A percentile compares a stretch with the other conserved stretches of the same genome.
These are phyloP conservation scores for Mastacembelus armatus DNA, from an alignment of 2,797 vertebrate species.

Conservation along the genomic window DNA sequence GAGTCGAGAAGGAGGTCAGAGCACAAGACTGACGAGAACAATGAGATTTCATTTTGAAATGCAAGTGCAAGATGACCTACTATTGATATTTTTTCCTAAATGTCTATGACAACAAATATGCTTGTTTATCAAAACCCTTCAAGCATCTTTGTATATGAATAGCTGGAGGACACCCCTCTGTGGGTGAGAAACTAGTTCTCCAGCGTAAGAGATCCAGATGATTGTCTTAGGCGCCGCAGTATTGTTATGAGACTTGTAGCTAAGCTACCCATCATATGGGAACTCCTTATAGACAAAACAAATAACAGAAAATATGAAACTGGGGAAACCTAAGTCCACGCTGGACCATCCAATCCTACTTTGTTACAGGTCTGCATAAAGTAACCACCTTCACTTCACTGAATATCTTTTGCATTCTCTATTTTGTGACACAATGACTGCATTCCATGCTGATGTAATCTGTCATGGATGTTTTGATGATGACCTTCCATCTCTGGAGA, in stretches of 20 bases:
- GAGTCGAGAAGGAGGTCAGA: conserved; percentile 76
- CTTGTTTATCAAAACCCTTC: conserved; percentile 89
- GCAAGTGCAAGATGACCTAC: conserved; percentile 85
- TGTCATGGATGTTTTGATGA: conserved; percentile 37
- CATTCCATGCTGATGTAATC: conserved; percentile 38
- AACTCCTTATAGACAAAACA: conserved; percentile 76
- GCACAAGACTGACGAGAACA: conserved; percentile 83
- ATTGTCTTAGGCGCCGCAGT: conserved; percentile 94
- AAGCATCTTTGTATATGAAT: conserved; percentile 86
- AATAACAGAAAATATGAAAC: conserved; percentile 62
- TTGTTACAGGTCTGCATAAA: conserved; percentile 20
- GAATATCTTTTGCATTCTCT: conserved; percentile 21
- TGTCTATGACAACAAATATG: conserved; percentile 84
- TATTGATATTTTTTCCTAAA: conserved; percentile 84
- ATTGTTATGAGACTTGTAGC: conserved; percentile 87
- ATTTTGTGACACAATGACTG: conserved; percentile 26
- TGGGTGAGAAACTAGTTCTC: conserved; percentile 84
- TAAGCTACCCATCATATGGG: conserved; percentile 89
- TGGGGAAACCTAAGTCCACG: conserved; percentile 54
- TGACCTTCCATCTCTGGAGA: conserved; percentile 31
- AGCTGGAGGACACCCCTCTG: conserved; percentile 87
- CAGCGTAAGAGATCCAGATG: conserved; percentile 86
- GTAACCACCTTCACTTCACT: conserved; percentile 32
- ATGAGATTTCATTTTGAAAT: conserved; percentile 86
- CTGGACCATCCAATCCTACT: conserved; percentile 47